A percentile compares a stretch with the other conserved stretches of the same genome.
phyloP scores from a whole-genome alignment of 2,888 invertebrate species.

The Eupithecia abbreviata region DNA sequence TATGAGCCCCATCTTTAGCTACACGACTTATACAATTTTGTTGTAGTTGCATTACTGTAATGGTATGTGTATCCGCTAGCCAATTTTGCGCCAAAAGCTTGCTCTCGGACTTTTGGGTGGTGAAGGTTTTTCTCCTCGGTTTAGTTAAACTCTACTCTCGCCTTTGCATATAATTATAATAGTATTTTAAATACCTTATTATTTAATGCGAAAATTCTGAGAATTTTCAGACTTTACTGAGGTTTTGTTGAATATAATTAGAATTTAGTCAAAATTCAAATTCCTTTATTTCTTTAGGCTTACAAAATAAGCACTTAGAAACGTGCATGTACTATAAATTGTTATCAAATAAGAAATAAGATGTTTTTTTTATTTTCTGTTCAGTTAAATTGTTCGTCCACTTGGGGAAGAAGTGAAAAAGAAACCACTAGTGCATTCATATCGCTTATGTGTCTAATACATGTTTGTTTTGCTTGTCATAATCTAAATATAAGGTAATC shows the following conservation, averaged over 20 bases:
- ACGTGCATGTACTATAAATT: too few species aligned
- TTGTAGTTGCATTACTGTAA: background rate
- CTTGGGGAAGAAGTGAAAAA: too few species aligned
- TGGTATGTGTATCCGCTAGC: conserved; percentile 17
- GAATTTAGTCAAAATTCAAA: background rate
- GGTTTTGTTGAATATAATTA: background rate
- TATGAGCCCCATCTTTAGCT: background rate
- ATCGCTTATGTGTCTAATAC: too few species aligned
- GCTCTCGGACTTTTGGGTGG: background rate
- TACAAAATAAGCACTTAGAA: too few species aligned
- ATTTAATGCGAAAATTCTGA: background rate
- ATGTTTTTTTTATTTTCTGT: too few species aligned
- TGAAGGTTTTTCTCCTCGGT: background rate
- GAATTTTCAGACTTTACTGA: background rate
- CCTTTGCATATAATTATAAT: conserved; percentile 6
- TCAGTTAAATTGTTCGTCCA: too few species aligned
- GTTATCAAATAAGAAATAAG: too few species aligned
- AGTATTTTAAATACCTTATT: background rate
- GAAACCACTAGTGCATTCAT: too few species aligned
- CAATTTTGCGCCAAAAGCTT: conserved; percentile 41
- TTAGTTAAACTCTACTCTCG: background rate
- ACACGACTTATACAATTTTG: background rate
- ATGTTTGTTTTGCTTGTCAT: too few species aligned
- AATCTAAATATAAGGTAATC: too few species aligned
- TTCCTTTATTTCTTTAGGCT: too few species aligned